Evolutionary conservation across 2,888 invertebrate genomes (phyloP), one percentile per base, ranked within the genome.

Genomic region (Spisula subtruncata): DNA sequence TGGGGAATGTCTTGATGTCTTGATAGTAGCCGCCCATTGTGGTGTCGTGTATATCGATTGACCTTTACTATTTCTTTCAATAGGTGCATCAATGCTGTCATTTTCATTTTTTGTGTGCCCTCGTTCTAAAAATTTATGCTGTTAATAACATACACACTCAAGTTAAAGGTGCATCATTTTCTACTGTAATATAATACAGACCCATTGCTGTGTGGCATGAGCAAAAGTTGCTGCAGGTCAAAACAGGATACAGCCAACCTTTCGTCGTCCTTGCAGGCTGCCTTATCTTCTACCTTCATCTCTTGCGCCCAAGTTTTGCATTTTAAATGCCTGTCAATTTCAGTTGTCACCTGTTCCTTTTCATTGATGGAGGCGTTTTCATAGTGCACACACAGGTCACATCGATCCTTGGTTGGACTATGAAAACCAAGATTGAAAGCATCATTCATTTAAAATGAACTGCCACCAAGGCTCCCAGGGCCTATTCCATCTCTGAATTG

Each of bases 371-470:
- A 46, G 18, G 56, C n/a, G 80, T 91, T 91, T 29, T 82, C 60
- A 85, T 82, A 90, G n/a, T 56, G 48, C 56, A 66, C 80, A 48
- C 90, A 92, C 8, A 91, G 82, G 54, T 89, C 86, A 75, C 92
- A 93, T 32, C 84, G 29, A 84, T 93, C 92, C 81, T 92, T 89
- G 25, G 87, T 84, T 2, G 92, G 92, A 79, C 81, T 89, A 71
- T 90, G 91, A 81, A 93, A 92, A 16, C 87, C 84, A 51, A 89
- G 32, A 71, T 92, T 93, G 71, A 89, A 92, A n/a, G n/a, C n/a
- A n/a, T n/a, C n/a, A n/a, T n/a, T n/a, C n/a, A 82, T 92, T 84
- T 5, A 20, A 29, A 29, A 75, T 60, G 82, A 92, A n/a, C n/a
- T n/a, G n/a, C n/a, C n/a, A n/a, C n/a, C n/a, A n/a, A n/a, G n/a